Evolutionary conservation across 2,113 vertebrate species (phyloP), one percentile per base, ranked within the genome.

Genomic region (Aphelocoma coerulescens): DNA sequence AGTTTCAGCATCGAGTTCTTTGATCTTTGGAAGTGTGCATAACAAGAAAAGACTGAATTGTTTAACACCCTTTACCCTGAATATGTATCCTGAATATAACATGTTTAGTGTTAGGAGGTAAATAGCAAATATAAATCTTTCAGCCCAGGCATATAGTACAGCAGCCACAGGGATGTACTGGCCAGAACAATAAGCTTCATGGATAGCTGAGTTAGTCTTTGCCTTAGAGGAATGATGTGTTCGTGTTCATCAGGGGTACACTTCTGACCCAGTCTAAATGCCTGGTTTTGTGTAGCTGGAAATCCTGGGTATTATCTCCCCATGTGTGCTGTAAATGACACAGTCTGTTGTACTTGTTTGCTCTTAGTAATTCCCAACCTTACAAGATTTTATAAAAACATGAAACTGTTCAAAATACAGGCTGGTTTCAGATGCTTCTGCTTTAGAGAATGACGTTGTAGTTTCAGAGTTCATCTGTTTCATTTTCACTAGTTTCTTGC

Each of bases 401-500:
- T 24, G 24, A 71, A 88, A 83, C 46, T 63, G 26, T 80, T 93
- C 22, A 73, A 51, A 82, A 71, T 62, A 67, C 27, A 78, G 66
- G 28, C 44, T 75, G 57, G 32, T 93, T 91, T 90, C 71, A 74
- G 72, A 27, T 59, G 32, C 51, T 83, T 85, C 85, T 88, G 37
- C 54, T 80, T 76, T 65, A 72, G 85, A 86, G 68, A 96, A 83
- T 80, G 66, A 65, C 0, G 0, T n/a, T 72, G 48, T 61, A 78
- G 62, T 94, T 96, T 95, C 65, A 92, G 91, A 84, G 75, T 93
- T 88, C 48, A n/a, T 72, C 62, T 71, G 16, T 94, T 93, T 94
- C 75, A 81, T 93, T 94, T 96, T 97, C 9, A 2, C 44, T 88
- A 2, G 52, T 49, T 86, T 86, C 66, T 94, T 88, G 65, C 76